Conservation (phyloP, 2,113 vertebrate genomes). For the Dissostichus mawsoni region DNA sequence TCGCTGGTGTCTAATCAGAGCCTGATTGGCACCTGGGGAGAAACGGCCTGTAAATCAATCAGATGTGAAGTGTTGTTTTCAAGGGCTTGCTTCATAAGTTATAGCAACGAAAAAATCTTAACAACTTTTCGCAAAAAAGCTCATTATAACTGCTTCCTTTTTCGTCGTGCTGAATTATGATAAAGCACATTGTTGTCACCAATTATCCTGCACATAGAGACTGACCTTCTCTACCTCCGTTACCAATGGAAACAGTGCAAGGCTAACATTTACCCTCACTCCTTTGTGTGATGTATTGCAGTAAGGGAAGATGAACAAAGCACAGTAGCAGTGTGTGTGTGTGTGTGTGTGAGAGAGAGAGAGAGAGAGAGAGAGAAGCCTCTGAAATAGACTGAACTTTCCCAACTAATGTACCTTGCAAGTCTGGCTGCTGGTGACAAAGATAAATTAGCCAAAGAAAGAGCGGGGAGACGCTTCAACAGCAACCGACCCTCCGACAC, state of each 20-base stretch:
- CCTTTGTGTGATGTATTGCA: conserved; percentile 80
- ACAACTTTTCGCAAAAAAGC: conserved; percentile 15
- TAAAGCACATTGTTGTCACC: conserved; percentile 63
- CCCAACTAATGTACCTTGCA: conserved; percentile 71
- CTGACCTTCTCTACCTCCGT: conserved; percentile 73
- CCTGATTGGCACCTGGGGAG: conserved; percentile 78
- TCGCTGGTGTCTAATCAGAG: conserved; percentile 74
- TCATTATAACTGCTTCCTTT: conserved; percentile 54
- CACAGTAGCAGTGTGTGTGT: conserved; percentile 44
- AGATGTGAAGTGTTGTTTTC: conserved; percentile 66
- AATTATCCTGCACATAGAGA: conserved; percentile 60
- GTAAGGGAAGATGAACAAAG: conserved; percentile 66
- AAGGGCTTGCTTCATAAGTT: conserved; percentile 42
- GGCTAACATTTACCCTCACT: conserved; percentile 78
- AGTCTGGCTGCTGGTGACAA: conserved; percentile 72
- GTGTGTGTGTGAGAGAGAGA: too few species aligned
- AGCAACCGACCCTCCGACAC: conserved; percentile 81
- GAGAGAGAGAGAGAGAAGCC: background rate
- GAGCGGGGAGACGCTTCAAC: conserved; percentile 80
- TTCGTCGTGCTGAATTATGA: conserved; percentile 59
- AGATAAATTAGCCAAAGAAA: conserved; percentile 84
- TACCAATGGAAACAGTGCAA: conserved; percentile 82
- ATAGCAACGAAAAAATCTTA: background rate
- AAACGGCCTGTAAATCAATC: conserved; percentile 74
- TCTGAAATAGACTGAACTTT: conserved; percentile 66